Conservation (phyloP, 2,113 vertebrate species). For the Trogon surrucura region DNA sequence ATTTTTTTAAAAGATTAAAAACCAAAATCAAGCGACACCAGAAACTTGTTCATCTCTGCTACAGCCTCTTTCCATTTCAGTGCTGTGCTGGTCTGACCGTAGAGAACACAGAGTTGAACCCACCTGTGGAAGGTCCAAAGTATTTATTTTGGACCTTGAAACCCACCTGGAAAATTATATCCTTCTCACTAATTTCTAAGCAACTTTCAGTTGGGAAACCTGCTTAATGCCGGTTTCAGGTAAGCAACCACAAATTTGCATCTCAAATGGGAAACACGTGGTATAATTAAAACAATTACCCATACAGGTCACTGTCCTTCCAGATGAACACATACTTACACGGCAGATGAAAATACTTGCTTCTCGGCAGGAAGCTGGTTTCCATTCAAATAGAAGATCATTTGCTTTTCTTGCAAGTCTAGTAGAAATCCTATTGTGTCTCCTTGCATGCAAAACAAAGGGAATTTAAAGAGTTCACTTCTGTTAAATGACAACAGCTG, state of each 20-base stretch:
- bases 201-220: not conserved
- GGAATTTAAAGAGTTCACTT: constrained; percentile 11
- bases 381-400: constrained; percentile 98
- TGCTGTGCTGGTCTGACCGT: not conserved
- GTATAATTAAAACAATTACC: not conserved
- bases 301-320: not conserved
- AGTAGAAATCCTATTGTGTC: constrained; percentile 96
- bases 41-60: not conserved
- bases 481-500: not conserved
- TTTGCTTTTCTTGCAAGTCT: constrained; percentile 98
- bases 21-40: not conserved
- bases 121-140: not conserved
- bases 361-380: constrained; percentile 96
- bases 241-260: not conserved
- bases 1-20: not conserved
- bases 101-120: not conserved
- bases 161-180: not conserved
- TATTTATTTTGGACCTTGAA: not conserved
- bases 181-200: not conserved
- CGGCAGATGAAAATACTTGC: constrained; percentile 96
- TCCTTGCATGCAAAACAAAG: constrained; percentile 79
- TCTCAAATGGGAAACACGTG: not conserved
- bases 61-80: not conserved
- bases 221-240: not conserved
- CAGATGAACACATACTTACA: constrained; percentile 80